Evolutionary conservation across 35 echinoderm and acorn worm species (phyloP).

Genomic region (Ophiothrix spiculata): DNA sequence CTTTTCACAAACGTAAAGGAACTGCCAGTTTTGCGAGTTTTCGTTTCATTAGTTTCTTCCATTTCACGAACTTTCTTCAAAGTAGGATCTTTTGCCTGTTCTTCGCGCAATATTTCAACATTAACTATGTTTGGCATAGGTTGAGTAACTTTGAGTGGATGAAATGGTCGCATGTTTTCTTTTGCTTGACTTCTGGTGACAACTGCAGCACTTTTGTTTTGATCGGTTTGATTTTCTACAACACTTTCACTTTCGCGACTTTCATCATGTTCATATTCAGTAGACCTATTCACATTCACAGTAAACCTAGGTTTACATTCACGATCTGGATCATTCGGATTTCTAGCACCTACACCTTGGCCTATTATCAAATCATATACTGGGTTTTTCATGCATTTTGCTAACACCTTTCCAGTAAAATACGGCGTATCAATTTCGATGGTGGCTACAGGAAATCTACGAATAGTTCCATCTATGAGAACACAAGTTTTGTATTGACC

Average conservation of each 20-base stretch:
- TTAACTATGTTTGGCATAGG: not conserved
- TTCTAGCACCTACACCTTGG: slow-evolving; percentile 8
- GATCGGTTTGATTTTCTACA: not conserved
- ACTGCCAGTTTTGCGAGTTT: not conserved
- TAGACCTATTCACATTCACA: too few relatives aligned
- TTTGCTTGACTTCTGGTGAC: not conserved
- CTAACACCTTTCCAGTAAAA: slow-evolving; percentile 23
- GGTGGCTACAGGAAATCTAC: slow-evolving; percentile 14
- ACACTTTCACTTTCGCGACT: too few relatives aligned
- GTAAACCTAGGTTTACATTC: slow-evolving; percentile 15
- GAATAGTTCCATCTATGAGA: slow-evolving; percentile 29
- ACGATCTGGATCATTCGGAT: not conserved
- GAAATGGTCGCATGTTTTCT: not conserved
- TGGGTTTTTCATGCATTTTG: slow-evolving; percentile 30
- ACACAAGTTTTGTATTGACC: slow-evolving; percentile 28
- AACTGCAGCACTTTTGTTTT: not conserved
- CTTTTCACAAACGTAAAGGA: slow-evolving; percentile 10
- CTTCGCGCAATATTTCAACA: not conserved
- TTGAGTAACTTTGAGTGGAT: slow-evolving; percentile 15
- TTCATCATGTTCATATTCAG: too few relatives aligned
- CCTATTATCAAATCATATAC: slow-evolving; percentile 50
- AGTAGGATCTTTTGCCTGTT: not conserved
- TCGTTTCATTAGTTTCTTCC: not conserved
- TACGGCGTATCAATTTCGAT: slow-evolving; percentile 23
- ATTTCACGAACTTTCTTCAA: not conserved